Conservation (phyloP, 2,888 invertebrate genomes). For the Chouioia cunea region DNA sequence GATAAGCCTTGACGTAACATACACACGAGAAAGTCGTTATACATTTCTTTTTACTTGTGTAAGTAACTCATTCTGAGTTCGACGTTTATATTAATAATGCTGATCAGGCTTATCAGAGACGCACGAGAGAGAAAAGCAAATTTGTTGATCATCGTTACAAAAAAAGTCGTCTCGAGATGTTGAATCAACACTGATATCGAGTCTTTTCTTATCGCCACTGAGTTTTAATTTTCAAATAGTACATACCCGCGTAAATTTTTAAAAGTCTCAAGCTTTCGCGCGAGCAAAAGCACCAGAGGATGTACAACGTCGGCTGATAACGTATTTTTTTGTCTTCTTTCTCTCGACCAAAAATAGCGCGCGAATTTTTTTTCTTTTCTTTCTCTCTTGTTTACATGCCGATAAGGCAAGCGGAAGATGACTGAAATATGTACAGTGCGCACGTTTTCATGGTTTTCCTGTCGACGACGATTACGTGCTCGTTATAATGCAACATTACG, state of each 20-base stretch:
- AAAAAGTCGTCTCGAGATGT: no score
- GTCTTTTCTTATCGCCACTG: neutral
- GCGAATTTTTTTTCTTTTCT: no score
- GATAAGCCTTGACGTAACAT: conserved; percentile 42
- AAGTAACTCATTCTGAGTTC: conserved; percentile 14
- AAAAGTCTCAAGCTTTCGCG: neutral
- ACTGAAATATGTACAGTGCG: conserved; percentile 2
- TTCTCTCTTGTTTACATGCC: no score
- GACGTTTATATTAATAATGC: conserved; percentile 2
- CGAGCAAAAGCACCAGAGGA: neutral
- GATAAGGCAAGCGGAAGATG: conserved; percentile 8
- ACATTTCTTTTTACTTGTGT: conserved; percentile 21
- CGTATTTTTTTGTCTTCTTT: neutral
- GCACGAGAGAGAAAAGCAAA: neutral
- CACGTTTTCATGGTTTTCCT: conserved; percentile 10
- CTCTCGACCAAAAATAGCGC: neutral
- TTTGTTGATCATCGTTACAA: neutral
- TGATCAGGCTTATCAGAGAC: no score
- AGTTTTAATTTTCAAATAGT: neutral
- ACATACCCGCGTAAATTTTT: neutral
- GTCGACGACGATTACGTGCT: neutral
- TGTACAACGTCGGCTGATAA: neutral
- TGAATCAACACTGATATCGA: neutral
- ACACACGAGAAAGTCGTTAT: conserved; percentile 32
- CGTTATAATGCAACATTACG: conserved; percentile 4